Evolutionary conservation across 2,888 invertebrate species (phyloP).

Genomic region (Liodrosophila aerea): DNA sequence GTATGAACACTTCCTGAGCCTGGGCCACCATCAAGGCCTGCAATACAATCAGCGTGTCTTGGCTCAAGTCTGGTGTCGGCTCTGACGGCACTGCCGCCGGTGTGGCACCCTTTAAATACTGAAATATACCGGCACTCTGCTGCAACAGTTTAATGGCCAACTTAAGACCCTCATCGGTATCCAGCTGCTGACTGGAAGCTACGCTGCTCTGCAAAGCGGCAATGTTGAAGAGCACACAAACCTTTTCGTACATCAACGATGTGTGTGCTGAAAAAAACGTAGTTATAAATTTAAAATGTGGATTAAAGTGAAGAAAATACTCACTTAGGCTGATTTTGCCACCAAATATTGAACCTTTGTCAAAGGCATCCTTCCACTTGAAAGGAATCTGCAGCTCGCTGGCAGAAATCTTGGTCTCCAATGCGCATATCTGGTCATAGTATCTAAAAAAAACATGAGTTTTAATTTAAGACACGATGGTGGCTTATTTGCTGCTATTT

Average conservation of each 20-base stretch:
- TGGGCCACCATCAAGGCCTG: constrained; percentile 97
- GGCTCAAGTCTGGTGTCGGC: constrained; percentile 96
- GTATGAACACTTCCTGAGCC: constrained; percentile 98
- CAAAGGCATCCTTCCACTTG: constrained; percentile 99
- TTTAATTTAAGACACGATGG: too few species aligned
- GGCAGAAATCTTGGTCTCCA: constrained; percentile 96
- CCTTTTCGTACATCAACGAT: constrained; percentile 95
- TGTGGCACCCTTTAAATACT: constrained; percentile 90
- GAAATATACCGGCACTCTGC: constrained; percentile 95
- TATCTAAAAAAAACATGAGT: constrained; percentile 87
- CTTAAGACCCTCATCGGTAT: constrained; percentile 96
- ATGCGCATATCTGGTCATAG: constrained; percentile 95
- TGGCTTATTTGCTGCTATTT: too few species aligned
- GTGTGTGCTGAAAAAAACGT: constrained; percentile 87
- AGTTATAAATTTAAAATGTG: too few species aligned
- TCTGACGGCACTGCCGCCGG: constrained; percentile 94
- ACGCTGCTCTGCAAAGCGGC: constrained; percentile 95
- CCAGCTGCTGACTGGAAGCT: constrained; percentile 92
- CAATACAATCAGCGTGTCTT: constrained; percentile 94
- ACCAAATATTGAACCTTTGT: constrained; percentile 96
- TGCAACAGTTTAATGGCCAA: constrained; percentile 95
- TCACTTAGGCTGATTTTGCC: constrained; percentile 95
- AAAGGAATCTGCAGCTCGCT: constrained; percentile 97
- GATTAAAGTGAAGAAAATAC: constrained; percentile 79
- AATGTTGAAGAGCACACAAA: constrained; percentile 97